phyloP scores from a whole-genome alignment of 2,113 vertebrate genomes.

The Gopherus flavomarginatus region DNA sequence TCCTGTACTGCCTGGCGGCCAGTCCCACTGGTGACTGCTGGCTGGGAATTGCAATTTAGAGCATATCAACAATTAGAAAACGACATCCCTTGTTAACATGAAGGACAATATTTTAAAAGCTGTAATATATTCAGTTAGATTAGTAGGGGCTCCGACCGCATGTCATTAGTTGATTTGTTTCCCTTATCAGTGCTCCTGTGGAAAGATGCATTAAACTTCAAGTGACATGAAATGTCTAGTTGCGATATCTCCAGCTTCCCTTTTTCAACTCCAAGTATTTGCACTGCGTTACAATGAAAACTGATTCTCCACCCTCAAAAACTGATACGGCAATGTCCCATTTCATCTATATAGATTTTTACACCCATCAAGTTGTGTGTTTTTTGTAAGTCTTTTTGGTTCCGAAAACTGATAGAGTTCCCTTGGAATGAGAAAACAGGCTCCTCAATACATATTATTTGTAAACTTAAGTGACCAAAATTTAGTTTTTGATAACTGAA shows the following conservation, averaged over 20 bases:
- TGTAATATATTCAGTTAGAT: background rate
- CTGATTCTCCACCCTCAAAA: background rate
- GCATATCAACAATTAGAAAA: accelerated
- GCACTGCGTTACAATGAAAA: conserved; percentile 37
- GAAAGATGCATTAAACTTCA: background rate
- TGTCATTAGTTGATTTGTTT: background rate
- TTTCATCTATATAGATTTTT: background rate
- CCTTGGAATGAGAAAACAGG: background rate
- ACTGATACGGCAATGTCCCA: conserved; percentile 13
- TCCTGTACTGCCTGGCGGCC: background rate
- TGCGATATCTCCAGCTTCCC: conserved; percentile 22
- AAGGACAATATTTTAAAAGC: background rate
- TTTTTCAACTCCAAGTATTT: background rate
- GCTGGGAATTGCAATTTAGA: background rate
- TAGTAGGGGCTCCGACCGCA: background rate
- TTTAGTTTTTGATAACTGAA: conserved; percentile 48
- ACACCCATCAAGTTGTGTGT: background rate
- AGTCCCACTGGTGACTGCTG: background rate
- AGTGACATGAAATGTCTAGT: background rate
- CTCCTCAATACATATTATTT: conserved; percentile 36
- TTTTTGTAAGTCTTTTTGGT: background rate
- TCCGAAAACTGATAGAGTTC: background rate
- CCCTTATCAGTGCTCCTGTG: background rate
- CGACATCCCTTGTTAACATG: accelerated
- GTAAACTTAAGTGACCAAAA: conserved; percentile 23